Percentiles rank a stretch among this genome's conserved stretches.
These are phyloP conservation scores for Orchestia grillus DNA, from an alignment of 1,140 invertebrate genomes.

Conservation along the genomic window DNA sequence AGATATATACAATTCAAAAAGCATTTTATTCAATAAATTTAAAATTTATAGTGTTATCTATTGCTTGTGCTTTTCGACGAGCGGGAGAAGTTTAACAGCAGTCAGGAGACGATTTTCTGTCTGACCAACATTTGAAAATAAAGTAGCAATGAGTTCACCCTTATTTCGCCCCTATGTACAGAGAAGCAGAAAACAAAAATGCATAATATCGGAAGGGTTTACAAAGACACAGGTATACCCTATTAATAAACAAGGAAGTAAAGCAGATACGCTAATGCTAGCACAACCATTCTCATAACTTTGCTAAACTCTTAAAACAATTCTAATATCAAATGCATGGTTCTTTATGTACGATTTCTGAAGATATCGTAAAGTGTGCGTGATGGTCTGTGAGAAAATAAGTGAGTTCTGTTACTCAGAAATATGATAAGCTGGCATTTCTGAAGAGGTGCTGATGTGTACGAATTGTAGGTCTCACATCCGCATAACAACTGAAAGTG, in stretches of 20 bases:
- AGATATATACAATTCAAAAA: not conserved
- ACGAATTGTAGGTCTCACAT: not conserved
- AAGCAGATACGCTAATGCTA: not conserved
- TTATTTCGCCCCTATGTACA: not conserved
- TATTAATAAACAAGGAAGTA: not conserved
- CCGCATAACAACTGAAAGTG: not conserved
- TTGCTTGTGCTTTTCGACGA: not conserved
- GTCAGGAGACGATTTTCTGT: not conserved
- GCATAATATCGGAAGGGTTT: not conserved
- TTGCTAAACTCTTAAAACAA: not conserved
- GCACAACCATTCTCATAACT: not conserved
- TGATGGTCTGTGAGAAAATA: not conserved
- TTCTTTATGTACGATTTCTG: not conserved
- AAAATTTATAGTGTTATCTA: not conserved
- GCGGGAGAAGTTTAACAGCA: not conserved
- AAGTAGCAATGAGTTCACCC: not conserved
- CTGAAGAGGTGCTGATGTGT: not conserved
- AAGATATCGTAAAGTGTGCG: not conserved
- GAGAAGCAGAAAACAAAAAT: not conserved
- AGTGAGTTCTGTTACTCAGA: not conserved
- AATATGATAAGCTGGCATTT: not conserved
- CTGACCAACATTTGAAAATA: not conserved
- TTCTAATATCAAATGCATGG: not conserved
- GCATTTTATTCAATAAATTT: not conserved
- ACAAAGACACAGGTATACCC: not conserved